These are phyloP conservation scores for Callyntrura sp. DNA, from an alignment of 2,888 invertebrate genomes.

Conservation along the genomic window DNA sequence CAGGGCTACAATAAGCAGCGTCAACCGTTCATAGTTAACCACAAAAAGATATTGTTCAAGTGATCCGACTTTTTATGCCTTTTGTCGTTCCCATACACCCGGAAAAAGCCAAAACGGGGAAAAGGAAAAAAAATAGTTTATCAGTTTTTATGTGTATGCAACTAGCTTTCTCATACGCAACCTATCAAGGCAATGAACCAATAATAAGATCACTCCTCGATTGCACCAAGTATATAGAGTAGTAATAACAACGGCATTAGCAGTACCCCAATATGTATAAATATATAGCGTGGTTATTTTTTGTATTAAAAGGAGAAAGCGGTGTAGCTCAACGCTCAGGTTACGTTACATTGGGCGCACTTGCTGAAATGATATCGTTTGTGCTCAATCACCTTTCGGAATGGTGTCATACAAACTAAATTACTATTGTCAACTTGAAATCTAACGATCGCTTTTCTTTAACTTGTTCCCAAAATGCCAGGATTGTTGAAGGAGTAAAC, in stretches of 20 bases:
- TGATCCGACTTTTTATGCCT: constrained; percentile 61
- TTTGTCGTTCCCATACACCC: background rate
- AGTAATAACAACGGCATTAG: constrained; percentile 29
- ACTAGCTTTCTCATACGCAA: constrained; percentile 26
- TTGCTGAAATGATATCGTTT: constrained; percentile 60
- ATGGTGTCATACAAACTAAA: constrained; percentile 72
- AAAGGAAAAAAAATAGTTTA: constrained; percentile 33
- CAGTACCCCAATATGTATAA: background rate
- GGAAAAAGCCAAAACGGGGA: background rate
- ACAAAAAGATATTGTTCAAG: constrained; percentile 43
- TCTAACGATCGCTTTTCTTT: constrained; percentile 52
- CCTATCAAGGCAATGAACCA: constrained; percentile 61
- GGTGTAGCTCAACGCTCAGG: background rate
- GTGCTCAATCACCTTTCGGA: constrained; percentile 70
- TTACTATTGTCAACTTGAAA: constrained; percentile 75
- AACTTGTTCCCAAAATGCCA: constrained; percentile 50
- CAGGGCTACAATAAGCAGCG: constrained; percentile 52
- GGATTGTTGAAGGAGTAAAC: constrained; percentile 43
- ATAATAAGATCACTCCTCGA: constrained; percentile 55
- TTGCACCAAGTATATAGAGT: constrained; percentile 20
- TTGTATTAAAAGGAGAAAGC: background rate
- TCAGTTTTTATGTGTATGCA: constrained; percentile 64
- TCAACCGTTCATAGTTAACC: constrained; percentile 56
- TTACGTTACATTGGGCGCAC: background rate
- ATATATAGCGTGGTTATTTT: background rate